Evolutionary conservation across 1,140 invertebrate genomes (phyloP), one percentile per base, ranked within the genome.

Genomic region (Frieseomelitta varia): DNA sequence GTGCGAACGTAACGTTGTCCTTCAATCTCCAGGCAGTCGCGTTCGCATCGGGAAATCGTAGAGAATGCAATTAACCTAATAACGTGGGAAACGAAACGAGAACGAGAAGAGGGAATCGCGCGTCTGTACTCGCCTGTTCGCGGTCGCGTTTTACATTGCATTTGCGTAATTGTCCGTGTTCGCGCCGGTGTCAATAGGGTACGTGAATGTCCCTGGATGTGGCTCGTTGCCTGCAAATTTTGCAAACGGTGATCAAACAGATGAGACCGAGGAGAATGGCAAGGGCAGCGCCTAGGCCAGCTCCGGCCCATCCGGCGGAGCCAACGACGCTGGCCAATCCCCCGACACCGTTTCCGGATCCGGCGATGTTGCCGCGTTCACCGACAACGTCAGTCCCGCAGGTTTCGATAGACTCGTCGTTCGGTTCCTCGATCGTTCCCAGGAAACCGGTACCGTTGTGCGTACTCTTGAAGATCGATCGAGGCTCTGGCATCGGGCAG

Each of bases 401-500:
- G 2, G 92, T 93, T 77, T 94, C 94, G 6, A 91, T 65, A 0
- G 94, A 92, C 67, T 95, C 94, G 80, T 95, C 94, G 61, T 95
- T 92, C n/a, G 92, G 91, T 51, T 93, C 93, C 1, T 69, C 81
- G 2, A 67, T 2, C 24, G 53, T 63, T 15, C 27, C 8, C 0
- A 86, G 76, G 0, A 86, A 34, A 69, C 84, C 93, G 8, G 88
- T 76, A 4, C 27, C 55, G 51, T 93, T 94, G 68, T 88, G 89
- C 2, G 39, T 53, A 17, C 81, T 88, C 14, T 84, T 55, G 24
- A 81, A 79, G 12, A 81, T 86, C 65, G 21, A 91, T 85, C 4
- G 90, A 88, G 8, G 63, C 61, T 94, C 95, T 17, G 93, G 95
- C 85, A 97, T 97, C 0, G 98, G 98, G 93, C 98, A 98, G 93